Evolutionary conservation across 1,140 invertebrate species (phyloP).

Genomic region (Drosophila tristis): DNA sequence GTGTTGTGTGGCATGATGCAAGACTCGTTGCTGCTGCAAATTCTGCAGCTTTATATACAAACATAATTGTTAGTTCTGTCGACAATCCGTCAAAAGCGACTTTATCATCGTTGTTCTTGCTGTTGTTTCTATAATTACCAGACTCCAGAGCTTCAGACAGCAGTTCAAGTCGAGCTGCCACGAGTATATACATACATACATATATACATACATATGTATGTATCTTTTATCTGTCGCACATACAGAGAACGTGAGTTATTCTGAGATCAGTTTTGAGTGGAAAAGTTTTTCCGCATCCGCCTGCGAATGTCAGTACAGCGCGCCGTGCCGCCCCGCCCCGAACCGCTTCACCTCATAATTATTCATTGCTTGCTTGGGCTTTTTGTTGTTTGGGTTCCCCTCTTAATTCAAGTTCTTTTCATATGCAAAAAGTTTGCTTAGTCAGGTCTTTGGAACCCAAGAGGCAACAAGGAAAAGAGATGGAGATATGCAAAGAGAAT

Average conservation of each 20-base stretch:
- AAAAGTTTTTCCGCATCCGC: constrained; percentile 74
- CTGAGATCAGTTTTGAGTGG: constrained; percentile 17
- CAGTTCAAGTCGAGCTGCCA: constrained; percentile 31
- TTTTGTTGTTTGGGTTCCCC: constrained; percentile 15
- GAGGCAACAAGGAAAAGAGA: too few species aligned
- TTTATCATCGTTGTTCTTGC: constrained; percentile 37
- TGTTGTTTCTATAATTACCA: constrained; percentile 57
- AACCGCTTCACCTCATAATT: constrained; percentile 35
- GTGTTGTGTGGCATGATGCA: constrained; percentile 48
- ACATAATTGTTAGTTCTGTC: constrained; percentile 69
- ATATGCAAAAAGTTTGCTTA: constrained; percentile 43
- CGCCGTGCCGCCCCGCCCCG: constrained; percentile 20
- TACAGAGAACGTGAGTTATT: constrained; percentile 54
- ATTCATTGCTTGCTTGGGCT: constrained; percentile 38
- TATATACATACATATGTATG: constrained; percentile 6
- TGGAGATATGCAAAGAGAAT: too few species aligned
- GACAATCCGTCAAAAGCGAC: constrained; percentile 46
- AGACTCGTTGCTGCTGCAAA: constrained; percentile 36
- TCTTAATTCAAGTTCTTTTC: constrained; percentile 53
- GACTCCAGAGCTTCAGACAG: constrained; percentile 22
- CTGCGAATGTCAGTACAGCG: constrained; percentile 68
- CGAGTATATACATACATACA: background rate
- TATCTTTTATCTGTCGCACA: constrained; percentile 53
- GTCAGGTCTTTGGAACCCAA: background rate
- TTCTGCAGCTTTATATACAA: constrained; percentile 62